These are phyloP conservation scores for Camelus dromedarius DNA, from an alignment of 2,113 vertebrate genomes.

Conservation along the genomic window DNA sequence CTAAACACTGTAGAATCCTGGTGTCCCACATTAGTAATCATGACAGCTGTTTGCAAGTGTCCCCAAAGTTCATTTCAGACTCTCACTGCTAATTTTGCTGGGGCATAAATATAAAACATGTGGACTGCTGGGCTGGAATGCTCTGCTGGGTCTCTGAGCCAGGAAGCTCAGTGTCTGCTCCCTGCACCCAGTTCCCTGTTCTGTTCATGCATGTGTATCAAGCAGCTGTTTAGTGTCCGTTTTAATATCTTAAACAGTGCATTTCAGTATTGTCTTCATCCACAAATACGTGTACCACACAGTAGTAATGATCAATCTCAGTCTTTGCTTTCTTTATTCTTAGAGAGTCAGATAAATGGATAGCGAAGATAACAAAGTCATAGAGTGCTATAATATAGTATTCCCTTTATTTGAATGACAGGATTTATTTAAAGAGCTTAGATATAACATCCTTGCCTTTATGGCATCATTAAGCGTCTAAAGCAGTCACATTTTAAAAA, in stretches of 20 bases:
- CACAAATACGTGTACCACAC: not conserved
- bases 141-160: not conserved
- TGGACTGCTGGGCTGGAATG: not conserved
- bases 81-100: not conserved
- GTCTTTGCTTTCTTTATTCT: constrained; percentile 31
- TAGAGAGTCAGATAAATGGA: constrained; percentile 27
- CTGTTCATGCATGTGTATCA: not conserved
- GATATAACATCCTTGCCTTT: not conserved
- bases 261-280: not conserved
- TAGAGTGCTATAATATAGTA: not conserved
- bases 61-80: not conserved
- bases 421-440: not conserved
- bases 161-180: not conserved
- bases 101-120: not conserved
- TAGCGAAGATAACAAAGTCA: not conserved
- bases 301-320: not conserved
- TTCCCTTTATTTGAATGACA: constrained; percentile 21
- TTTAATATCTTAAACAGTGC: not conserved
- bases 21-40: not conserved
- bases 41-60: not conserved
- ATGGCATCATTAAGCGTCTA: not conserved
- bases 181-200: not conserved
- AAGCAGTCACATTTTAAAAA: constrained; percentile 10
- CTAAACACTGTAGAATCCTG: not conserved
- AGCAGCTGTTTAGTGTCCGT: not conserved